A percentile compares a stretch with the other conserved stretches of the same genome.
Conservation (phyloP, 2,113 vertebrate species). For the Aptenodytes forsteri region DNA sequence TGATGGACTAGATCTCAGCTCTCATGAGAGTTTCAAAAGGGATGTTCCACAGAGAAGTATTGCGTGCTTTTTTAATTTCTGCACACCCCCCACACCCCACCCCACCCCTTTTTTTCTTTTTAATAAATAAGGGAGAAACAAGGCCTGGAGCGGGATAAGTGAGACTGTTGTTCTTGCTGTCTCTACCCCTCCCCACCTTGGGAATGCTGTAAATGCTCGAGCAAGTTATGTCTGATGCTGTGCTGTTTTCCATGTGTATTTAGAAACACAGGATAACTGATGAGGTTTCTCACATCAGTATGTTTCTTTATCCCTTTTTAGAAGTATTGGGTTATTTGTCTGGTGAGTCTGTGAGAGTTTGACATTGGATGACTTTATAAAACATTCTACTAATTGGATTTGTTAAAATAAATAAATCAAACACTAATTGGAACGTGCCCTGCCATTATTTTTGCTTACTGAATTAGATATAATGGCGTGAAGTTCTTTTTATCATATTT, state of each 20-base stretch:
- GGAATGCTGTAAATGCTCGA: background rate
- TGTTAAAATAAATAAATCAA: conserved; percentile 86
- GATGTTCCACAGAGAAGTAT: background rate
- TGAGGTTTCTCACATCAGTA: background rate
- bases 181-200: background rate
- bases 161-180: background rate
- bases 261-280: background rate
- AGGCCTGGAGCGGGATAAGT: background rate
- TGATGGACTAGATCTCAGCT: background rate
- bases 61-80: background rate
- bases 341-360: conserved; percentile 66
- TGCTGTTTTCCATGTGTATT: background rate
- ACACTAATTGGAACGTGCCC: conserved; percentile 79
- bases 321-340: conserved; percentile 3
- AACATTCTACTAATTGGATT: conserved; percentile 81
- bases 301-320: conserved; percentile 33
- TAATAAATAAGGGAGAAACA: background rate
- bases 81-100: too few species aligned
- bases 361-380: conserved; percentile 85
- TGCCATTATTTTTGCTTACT: conserved; percentile 84
- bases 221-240: background rate
- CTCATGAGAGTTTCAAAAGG: background rate
- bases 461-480: conserved; percentile 79
- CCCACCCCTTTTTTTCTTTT: background rate
- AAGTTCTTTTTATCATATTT: conserved; percentile 83